Evolutionary conservation across 23 tunicate species (phyloP).

Genomic region (Diplosoma virens): DNA sequence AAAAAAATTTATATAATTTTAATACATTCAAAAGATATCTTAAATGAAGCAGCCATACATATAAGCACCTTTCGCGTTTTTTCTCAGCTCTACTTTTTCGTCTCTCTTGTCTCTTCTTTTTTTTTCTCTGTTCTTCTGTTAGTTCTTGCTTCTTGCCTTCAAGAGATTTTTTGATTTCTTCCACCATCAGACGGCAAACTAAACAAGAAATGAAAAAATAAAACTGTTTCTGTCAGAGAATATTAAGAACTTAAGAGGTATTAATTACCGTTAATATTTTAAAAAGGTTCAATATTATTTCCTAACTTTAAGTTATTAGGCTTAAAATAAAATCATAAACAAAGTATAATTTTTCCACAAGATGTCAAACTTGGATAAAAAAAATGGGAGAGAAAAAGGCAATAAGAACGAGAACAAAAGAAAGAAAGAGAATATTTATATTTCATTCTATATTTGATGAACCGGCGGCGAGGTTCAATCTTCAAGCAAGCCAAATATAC

Average conservation of each 20-base stretch:
- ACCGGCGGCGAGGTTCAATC: too few species aligned
- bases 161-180: constrained; percentile 37
- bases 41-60: too few species aligned
- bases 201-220: not conserved
- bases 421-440: too few species aligned
- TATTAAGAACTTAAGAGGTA: too few species aligned
- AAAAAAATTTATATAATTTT: not conserved
- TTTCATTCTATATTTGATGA: too few species aligned
- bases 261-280: too few species aligned
- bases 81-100: constrained; percentile 45
- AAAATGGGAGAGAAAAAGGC: too few species aligned
- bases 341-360: too few species aligned
- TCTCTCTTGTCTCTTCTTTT: constrained; percentile 56
- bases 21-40: not conserved
- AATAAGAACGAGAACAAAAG: too few species aligned
- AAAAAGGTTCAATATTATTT: not conserved
- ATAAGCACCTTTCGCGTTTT: constrained; percentile 33
- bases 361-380: too few species aligned
- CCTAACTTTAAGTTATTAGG: not conserved
- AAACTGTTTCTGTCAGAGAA: not conserved
- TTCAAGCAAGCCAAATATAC: too few species aligned
- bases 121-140: constrained; percentile 45
- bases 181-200: constrained; percentile 70
- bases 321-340: too few species aligned
- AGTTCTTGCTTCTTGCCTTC: constrained; percentile 11